phyloP scores from a whole-genome alignment of 2,888 invertebrate species.

The Empis stercorea region DNA sequence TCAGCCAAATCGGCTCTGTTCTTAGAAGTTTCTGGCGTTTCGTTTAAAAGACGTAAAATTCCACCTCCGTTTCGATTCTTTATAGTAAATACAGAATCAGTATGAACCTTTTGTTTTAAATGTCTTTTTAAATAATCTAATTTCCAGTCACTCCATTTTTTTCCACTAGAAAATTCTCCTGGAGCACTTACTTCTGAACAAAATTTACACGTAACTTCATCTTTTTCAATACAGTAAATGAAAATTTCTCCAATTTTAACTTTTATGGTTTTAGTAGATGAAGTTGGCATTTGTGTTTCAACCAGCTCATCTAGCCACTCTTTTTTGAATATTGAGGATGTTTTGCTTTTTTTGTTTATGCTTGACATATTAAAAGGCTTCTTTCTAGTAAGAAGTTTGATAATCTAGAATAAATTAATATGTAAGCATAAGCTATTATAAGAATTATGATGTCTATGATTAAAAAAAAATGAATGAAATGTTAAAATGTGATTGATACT shows the following conservation, averaged over 20 bases:
- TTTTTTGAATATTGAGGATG: not conserved
- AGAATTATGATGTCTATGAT: not conserved
- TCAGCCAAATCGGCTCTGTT: too few relatives aligned
- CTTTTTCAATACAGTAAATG: conserved; percentile 1
- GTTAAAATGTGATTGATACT: not conserved
- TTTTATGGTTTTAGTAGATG: not conserved
- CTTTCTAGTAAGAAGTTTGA: not conserved
- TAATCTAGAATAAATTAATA: not conserved
- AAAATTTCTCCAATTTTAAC: not conserved
- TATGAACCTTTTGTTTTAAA: not conserved
- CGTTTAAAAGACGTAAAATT: too few relatives aligned
- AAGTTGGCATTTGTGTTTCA: not conserved
- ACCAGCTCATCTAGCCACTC: not conserved
- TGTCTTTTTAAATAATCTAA: not conserved
- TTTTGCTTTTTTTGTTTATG: not conserved
- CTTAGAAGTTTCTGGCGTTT: too few relatives aligned
- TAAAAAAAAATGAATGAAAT: not conserved
- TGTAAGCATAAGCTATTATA: not conserved
- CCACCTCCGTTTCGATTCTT: too few relatives aligned
- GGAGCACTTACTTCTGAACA: conserved; percentile 1
- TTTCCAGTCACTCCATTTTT: not conserved
- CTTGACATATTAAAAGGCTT: not conserved
- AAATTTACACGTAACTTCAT: conserved; percentile 1
- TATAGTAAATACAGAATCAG: not conserved
- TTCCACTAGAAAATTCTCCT: conserved; percentile 1